phyloP scores from a whole-genome alignment of 2,888 invertebrate species.

The Troides oblongomaculatus region DNA sequence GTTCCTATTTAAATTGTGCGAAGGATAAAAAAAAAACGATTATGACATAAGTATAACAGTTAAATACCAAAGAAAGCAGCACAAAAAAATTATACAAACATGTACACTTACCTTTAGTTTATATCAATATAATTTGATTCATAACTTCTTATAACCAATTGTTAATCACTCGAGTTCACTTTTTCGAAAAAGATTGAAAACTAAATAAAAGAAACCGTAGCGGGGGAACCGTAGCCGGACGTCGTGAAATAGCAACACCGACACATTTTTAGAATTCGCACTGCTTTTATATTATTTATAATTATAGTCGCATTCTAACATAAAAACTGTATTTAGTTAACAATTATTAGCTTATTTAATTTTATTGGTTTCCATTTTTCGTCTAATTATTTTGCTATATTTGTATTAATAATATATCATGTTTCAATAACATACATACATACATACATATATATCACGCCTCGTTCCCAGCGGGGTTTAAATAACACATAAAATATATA shows the following conservation, averaged over 20 bases:
- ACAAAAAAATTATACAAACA: not conserved
- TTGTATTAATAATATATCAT: no score
- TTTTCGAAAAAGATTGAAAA: not conserved
- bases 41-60: conserved; percentile 14
- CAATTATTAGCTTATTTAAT: no score
- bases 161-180: not conserved
- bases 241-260: not conserved
- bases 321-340: no score
- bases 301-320: no score
- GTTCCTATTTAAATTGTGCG: conserved; percentile 12
- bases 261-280: no score
- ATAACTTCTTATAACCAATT: not conserved
- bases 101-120: conserved; percentile 19
- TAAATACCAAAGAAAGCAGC: not conserved
- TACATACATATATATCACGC: no score
- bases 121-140: not conserved
- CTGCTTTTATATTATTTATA: no score
- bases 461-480: no score
- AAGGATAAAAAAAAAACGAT: not conserved
- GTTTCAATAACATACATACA: no score
- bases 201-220: not conserved
- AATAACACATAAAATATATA: no score
- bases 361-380: no score
- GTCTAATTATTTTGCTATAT: no score
- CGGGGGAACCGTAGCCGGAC: not conserved